Evolutionary conservation across 2,797 vertebrate genomes (phyloP).

Genomic region (Siniperca obscura): DNA sequence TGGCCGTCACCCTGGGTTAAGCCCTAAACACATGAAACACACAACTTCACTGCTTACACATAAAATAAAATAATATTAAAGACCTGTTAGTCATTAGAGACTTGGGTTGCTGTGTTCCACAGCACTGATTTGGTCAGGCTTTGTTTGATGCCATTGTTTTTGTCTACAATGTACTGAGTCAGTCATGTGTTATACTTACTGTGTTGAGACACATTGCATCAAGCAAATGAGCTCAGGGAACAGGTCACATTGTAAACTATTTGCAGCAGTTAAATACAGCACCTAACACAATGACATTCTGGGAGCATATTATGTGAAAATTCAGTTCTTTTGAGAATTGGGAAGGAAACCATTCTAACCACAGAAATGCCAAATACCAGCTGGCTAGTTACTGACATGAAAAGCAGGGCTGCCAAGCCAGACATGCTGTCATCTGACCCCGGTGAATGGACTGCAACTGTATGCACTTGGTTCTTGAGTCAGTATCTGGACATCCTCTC

Average conservation of each 20-base stretch:
- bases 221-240: constrained; percentile 61
- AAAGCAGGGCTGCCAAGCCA: constrained; percentile 65
- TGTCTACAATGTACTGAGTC: constrained; percentile 45
- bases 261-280: constrained; percentile 36
- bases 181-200: constrained; percentile 42
- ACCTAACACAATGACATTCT: constrained; percentile 57
- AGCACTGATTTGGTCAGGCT: constrained; percentile 44
- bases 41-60: constrained; percentile 58
- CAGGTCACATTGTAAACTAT: constrained; percentile 59
- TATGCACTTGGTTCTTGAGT: constrained; percentile 50
- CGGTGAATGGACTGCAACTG: constrained; percentile 41
- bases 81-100: constrained; percentile 61
- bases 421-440: constrained; percentile 76
- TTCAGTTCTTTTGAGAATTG: constrained; percentile 50
- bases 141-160: constrained; percentile 68
- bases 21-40: constrained; percentile 70
- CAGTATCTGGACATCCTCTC: constrained; percentile 74
- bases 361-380: constrained; percentile 61
- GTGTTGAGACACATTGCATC: constrained; percentile 32
- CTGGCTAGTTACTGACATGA: constrained; percentile 65
- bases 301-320: constrained; percentile 50
- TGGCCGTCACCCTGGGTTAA: constrained; percentile 73
- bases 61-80: constrained; percentile 46
- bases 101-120: constrained; percentile 24
- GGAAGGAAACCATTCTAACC: constrained; percentile 61